Evolutionary conservation across 92 coral and sea anemone species (phyloP).

Genomic region (Bergia sp.): DNA sequence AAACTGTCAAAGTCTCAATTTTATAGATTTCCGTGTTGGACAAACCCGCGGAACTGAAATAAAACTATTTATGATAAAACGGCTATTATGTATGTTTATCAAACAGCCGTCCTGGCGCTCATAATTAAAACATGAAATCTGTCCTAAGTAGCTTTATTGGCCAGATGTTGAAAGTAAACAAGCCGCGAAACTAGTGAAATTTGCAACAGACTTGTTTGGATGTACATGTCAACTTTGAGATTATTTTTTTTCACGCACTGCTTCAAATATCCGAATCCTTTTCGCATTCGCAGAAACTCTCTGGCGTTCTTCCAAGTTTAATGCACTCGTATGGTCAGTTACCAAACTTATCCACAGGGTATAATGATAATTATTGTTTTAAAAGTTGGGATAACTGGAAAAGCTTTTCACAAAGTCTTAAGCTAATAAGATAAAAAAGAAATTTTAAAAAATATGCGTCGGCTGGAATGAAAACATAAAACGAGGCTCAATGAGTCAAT

Average conservation of each 20-base stretch:
- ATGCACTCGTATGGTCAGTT: conserved; percentile 3
- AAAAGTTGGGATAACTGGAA: conserved; percentile 27
- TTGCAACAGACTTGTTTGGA: conserved; percentile 23
- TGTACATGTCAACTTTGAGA: background rate
- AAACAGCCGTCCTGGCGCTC: conserved; percentile 44
- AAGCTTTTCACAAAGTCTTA: conserved; percentile 25
- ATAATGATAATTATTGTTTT: background rate
- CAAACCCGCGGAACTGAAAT: conserved; percentile 25
- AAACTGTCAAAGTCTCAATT: conserved; percentile 18
- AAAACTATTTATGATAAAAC: conserved; percentile 30
- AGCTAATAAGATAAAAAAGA: background rate
- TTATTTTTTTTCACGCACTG: conserved; percentile 7
- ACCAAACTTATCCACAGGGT: background rate
- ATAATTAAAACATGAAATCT: conserved; percentile 70
- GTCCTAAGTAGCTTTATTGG: conserved; percentile 79
- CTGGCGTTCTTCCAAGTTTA: conserved; percentile 33
- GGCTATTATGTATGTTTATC: conserved; percentile 35
- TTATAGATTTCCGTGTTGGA: conserved; percentile 33
- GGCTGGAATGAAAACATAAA: conserved; percentile 1
- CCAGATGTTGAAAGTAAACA: conserved; percentile 85
- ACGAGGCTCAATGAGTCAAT: background rate
- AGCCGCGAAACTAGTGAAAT: conserved; percentile 39
- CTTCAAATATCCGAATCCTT: background rate
- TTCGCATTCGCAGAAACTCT: background rate
- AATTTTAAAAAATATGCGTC: conserved; percentile 13